A percentile compares a stretch with the other conserved stretches of the same genome.
These are phyloP conservation scores for Brachionus manjavacas DNA, from an alignment of 1,140 invertebrate genomes.

Conservation along the genomic window DNA sequence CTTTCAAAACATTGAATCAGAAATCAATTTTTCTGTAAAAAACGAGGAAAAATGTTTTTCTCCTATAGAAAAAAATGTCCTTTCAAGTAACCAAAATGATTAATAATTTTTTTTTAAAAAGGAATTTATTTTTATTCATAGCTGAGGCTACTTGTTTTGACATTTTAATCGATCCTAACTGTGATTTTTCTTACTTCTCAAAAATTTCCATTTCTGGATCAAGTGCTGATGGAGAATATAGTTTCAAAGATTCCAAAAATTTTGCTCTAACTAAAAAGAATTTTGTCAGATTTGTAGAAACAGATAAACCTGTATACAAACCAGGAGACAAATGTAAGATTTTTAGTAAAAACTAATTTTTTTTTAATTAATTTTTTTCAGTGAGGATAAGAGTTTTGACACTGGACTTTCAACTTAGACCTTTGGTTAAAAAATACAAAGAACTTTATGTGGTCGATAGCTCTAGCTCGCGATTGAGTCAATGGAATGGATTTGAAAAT, in stretches of 20 bases:
- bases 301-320: conserved; percentile 35
- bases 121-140: not conserved
- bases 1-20: not conserved
- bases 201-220: not conserved
- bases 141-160: not conserved
- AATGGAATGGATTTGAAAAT: not conserved
- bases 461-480: not conserved
- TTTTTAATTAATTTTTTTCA: not conserved
- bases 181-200: not conserved
- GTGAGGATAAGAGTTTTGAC: conserved; percentile 26
- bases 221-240: not conserved
- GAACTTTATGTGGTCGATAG: not conserved
- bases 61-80: not conserved
- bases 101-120: not conserved
- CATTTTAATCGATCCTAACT: not conserved
- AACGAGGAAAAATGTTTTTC: not conserved
- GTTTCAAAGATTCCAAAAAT: conserved; percentile 4
- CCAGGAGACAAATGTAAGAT: conserved; percentile 28
- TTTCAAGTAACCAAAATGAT: not conserved
- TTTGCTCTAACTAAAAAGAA: not conserved
- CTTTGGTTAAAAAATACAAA: not conserved
- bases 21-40: not conserved
- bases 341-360: no score
- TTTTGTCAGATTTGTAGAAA: conserved; percentile 30
- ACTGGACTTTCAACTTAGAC: not conserved